phyloP scores from a whole-genome alignment of 2,797 vertebrate genomes.

The Acipenser oxyrinchus region DNA sequence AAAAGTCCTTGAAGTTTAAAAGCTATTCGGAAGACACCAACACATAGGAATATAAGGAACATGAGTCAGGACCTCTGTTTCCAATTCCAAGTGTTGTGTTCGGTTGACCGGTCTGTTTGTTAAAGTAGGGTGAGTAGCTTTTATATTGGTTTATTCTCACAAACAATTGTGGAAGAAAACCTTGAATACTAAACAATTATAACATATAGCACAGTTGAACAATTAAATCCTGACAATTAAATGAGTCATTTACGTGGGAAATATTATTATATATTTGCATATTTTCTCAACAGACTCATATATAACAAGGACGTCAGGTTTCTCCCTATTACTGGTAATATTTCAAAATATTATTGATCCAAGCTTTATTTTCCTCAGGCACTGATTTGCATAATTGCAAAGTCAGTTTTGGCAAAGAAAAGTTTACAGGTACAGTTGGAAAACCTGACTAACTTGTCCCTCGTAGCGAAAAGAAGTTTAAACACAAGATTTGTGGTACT shows the following conservation, averaged over 20 bases:
- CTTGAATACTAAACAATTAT: no score
- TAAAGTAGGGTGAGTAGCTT: no score
- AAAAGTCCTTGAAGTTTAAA: no score
- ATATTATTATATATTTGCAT: slow-evolving; percentile 33
- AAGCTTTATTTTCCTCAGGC: slow-evolving; percentile 8
- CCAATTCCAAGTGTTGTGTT: no score
- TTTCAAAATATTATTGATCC: neutral
- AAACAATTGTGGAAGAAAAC: no score
- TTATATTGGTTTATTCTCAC: no score
- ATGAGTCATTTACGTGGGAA: slow-evolving; percentile 19
- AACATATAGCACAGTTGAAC: no score
- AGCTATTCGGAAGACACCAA: no score
- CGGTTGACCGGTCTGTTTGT: no score
- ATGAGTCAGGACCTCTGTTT: no score
- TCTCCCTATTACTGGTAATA: neutral
- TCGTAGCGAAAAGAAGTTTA: slow-evolving; percentile 34
- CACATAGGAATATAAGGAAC: no score
- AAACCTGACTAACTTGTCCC: slow-evolving; percentile 61
- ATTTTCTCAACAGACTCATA: neutral
- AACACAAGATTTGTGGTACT: slow-evolving; percentile 1
- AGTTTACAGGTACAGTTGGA: slow-evolving; percentile 50
- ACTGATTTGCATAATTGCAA: slow-evolving; percentile 48
- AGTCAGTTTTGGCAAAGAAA: slow-evolving; percentile 31
- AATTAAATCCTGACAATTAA: slow-evolving; percentile 30
- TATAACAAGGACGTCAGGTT: neutral